Base-by-base conservation (phyloP, 2,113 vertebrate genomes). In the Ciconia stormi region DNA sequence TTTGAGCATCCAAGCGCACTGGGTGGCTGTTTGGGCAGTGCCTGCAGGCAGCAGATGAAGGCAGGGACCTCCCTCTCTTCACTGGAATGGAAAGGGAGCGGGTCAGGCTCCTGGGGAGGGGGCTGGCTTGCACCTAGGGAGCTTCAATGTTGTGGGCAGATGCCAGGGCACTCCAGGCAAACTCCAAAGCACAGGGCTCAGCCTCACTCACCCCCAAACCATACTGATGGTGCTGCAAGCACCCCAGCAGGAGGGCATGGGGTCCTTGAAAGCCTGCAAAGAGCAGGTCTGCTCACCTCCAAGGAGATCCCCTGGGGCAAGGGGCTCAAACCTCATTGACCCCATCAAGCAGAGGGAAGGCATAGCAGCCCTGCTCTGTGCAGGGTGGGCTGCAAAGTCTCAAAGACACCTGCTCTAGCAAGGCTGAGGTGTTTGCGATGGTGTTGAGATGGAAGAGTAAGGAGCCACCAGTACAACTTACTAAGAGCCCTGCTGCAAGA, bases 181-280 rank as follows among this genome's bases (percentile, higher is more conserved):
- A 29, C 6, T 30, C 52, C 53, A 42, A 67, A 81, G 16, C 15
- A 2, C 1, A 3, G n/a, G 50, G 58, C 11, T 40, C 12, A 16
- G 12, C 32, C 22, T 34, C 1, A 2, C 32, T 18, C n/a, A 1
- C 29, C 29, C 21, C 25, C 5, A 8, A 56, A 22, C 7, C 11
- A 0, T 42, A 20, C 10, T 1, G 3, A 44, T 0, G 3, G 29
- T 36, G 46, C 52, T 34, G 27, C 23, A 7, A 72, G 18, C 8
- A 19, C 38, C 66, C 42, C 58, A 58, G 38, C 13, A 9, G 42
- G n/a, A 42, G 18, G 42, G 32, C 36, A 17, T 0, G 4, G 13
- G 5, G 6, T 50, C 65, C 53, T 30, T 10, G 32, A 40, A 29
- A 59, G 30, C 47, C 36, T 13, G n/a, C 0, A 0, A 25, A 29